These are phyloP conservation scores for Limosa lapponica DNA, from an alignment of 2,797 vertebrate species.

Conservation along the genomic window DNA sequence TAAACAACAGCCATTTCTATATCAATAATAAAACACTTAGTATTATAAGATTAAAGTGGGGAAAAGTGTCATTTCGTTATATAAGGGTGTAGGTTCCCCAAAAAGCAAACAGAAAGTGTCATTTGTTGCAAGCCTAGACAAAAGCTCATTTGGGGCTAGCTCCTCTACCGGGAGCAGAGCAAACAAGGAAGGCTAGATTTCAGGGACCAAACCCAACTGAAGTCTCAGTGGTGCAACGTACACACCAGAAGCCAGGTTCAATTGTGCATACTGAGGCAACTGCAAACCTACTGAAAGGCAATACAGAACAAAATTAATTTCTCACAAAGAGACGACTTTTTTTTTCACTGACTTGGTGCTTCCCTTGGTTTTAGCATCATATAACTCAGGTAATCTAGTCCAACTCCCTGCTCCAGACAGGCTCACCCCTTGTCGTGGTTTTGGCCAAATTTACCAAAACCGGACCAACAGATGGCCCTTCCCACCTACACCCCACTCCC, in stretches of 20 bases:
- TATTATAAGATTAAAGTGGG: neutral
- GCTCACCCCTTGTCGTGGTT: no score
- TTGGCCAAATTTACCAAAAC: no score
- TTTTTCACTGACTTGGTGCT: neutral
- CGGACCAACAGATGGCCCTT: no score
- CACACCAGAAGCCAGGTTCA: neutral
- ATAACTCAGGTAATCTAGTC: rapidly evolving
- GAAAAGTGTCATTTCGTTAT: neutral
- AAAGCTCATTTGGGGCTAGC: neutral
- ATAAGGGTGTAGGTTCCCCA: neutral
- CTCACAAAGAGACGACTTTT: rapidly evolving
- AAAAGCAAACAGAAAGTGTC: neutral
- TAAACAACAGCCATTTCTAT: neutral
- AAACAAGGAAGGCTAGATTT: neutral
- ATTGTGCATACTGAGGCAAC: neutral
- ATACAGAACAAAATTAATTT: neutral
- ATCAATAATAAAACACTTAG: neutral
- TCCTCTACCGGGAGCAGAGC: neutral
- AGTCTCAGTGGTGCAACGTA: rapidly evolving
- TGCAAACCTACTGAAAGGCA: neutral
- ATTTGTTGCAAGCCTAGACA: neutral
- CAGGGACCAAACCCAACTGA: neutral
- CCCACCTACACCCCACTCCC: no score
- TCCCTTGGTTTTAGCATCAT: neutral
- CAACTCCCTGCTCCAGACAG: neutral